Evolutionary conservation across 35 echinoderm and acorn worm genomes (phyloP), one percentile per base, ranked within the genome.

Genomic region (Chiridota heheva): DNA sequence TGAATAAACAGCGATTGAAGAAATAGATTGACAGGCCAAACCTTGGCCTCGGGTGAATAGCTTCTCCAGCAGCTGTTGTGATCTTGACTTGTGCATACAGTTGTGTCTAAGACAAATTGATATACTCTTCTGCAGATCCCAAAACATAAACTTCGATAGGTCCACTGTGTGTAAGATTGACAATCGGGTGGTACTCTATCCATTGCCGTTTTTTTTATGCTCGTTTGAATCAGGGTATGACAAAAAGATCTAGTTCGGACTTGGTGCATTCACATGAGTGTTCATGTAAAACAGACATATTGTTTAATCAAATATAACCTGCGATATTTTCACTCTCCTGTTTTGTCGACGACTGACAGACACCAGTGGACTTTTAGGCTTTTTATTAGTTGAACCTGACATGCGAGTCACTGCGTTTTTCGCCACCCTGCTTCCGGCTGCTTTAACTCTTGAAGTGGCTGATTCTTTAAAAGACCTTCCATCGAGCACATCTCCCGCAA

Each of bases 171-270:
- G n/a, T n/a, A n/a, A n/a, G n/a, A n/a, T n/a, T n/a, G n/a, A n/a
- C n/a, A n/a, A n/a, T n/a, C n/a, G n/a, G n/a, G n/a, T n/a, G n/a
- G n/a, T n/a, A n/a, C n/a, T n/a, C n/a, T n/a, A n/a, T n/a, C n/a
- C n/a, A n/a, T n/a, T n/a, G n/a, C n/a, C n/a, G n/a, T n/a, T n/a
- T n/a, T n/a, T n/a, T n/a, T n/a, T n/a, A n/a, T n/a, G n/a, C n/a
- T n/a, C n/a, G n/a, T n/a, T n/a, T n/a, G n/a, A n/a, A n/a, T n/a
- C n/a, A n/a, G n/a, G 81, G 81, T 20, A 90, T 17, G 18, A 59
- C 25, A 60, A 90, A 90, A 12, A 91, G 55, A 64, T 91, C 89
- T 15, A 91, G 51, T 72, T 91, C 73, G 1, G 82, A 85, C 49
- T 80, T 79, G 17, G 82, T 67, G 38, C 89, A 90, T 65, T 83